Evolutionary conservation across 2,888 invertebrate genomes (phyloP), one percentile per base, ranked within the genome.

Genomic region (Papilio elwesi): DNA sequence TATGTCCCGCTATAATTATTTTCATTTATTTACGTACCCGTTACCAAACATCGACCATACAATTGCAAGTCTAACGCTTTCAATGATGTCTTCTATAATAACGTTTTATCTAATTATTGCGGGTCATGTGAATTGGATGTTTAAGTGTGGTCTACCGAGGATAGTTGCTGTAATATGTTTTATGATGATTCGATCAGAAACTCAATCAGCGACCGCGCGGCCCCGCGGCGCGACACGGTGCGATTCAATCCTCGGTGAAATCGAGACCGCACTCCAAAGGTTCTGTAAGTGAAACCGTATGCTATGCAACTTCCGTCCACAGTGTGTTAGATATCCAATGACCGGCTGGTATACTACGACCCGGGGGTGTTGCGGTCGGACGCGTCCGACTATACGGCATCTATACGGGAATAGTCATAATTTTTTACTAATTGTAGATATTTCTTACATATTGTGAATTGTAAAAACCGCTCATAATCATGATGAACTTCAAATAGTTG

Each of bases 221-320:
- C 86, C 84, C 85, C 85, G 59, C 43, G 43, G 11, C 9, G 59
- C 59, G 89, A 85, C 86, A 87, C 85, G 83, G 83, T 86, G 86
- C 84, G 85, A 85, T 86, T 85, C 84, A 84, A 82, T 79, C 77
- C 79, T 76, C 76, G 80, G 79, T 89, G 91, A 88, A 90, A 91
- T 87, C 82, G 88, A 91, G 86, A 87, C 90, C 83, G 79, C 86
- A 81, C 82, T 81, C 82, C 82, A 85, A 81, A 84, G 86, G 85
- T 85, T 85, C 85, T 83, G 88, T 85, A 85, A 89, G 88, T 88
- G 92, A 90, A 92, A 92, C 91, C 90, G 86, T 87, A 92, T 88
- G 88, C 91, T 88, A 84, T 85, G 88, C 85, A 86, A 91, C 92
- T 91, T 91, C 92, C 92, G 90, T 87, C 91, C 87, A 74, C 76